Percentiles rank a stretch among this genome's conserved stretches.
Conservation (phyloP, 2,888 invertebrate species). For the Oscheius sp. region DNA sequence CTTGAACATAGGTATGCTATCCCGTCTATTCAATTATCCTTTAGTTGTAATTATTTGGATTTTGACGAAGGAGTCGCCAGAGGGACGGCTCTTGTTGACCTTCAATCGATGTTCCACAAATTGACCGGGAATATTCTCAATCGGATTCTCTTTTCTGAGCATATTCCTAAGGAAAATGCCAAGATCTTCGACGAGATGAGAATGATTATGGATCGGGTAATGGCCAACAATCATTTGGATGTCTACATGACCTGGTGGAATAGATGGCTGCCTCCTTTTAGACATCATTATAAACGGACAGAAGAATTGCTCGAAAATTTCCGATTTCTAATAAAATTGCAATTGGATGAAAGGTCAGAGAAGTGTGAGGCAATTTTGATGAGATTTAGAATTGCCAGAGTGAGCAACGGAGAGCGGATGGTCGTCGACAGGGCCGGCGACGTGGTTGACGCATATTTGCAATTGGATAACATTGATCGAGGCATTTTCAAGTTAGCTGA, state of each 20-base stretch:
- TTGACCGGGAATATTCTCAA: slow-evolving; percentile 35
- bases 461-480: not conserved
- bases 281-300: not conserved
- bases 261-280: not conserved
- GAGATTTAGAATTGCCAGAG: not conserved
- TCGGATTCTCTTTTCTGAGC: slow-evolving; percentile 22
- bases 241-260: slow-evolving; percentile 8
- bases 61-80: not conserved
- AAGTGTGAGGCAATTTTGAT: not conserved
- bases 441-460: slow-evolving; percentile 17
- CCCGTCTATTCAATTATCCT: not conserved
- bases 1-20: slow-evolving; percentile 4
- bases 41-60: too few species aligned
- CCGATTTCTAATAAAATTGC: not conserved
- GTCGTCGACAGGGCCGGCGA: slow-evolving; percentile 14
- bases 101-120: not conserved
- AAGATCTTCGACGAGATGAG: slow-evolving; percentile 8
- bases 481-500: slow-evolving; percentile 21
- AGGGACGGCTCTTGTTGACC: not conserved
- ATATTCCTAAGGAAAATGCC: slow-evolving; percentile 20
- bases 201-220: not conserved
- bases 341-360: slow-evolving; percentile 1
- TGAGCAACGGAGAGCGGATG: not conserved
- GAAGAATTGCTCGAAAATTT: not conserved
- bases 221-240: slow-evolving; percentile 15